Evolutionary conservation across 2,113 vertebrate species (phyloP).

Genomic region (Clupea harengus): DNA sequence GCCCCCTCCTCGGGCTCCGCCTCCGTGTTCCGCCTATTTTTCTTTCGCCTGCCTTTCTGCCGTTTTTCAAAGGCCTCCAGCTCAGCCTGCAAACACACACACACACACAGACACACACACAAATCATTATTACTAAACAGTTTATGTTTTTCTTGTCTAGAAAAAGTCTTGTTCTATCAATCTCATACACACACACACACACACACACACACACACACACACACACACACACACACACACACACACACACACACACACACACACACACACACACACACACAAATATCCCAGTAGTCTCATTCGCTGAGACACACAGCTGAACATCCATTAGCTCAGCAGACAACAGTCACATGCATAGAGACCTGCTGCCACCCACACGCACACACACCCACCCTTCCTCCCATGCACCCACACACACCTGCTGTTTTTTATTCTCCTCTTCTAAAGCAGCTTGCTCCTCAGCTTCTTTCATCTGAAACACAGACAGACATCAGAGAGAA

Average conservation of each 20-base stretch:
- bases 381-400: neutral
- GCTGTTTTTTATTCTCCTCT: slow-evolving; percentile 84
- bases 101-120: neutral
- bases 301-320: neutral
- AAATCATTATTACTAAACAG: neutral
- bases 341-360: neutral
- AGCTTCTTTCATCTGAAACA: slow-evolving; percentile 82
- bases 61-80: slow-evolving; percentile 94
- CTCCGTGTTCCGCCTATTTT: slow-evolving; percentile 79
- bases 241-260: neutral
- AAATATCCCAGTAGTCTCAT: neutral
- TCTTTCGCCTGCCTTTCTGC: slow-evolving; percentile 85
- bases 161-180: neutral
- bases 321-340: neutral
- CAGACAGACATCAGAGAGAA: slow-evolving; percentile 21
- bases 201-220: neutral
- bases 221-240: neutral
- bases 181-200: neutral
- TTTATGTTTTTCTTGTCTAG: neutral
- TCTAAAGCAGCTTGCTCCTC: slow-evolving; percentile 82
- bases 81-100: slow-evolving; percentile 78
- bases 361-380: neutral
- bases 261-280: neutral
- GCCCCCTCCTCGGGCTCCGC: slow-evolving; percentile 67
- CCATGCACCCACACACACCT: slow-evolving; percentile 68